phyloP scores from a whole-genome alignment of 2,888 invertebrate species.

The Mimas tiliae region DNA sequence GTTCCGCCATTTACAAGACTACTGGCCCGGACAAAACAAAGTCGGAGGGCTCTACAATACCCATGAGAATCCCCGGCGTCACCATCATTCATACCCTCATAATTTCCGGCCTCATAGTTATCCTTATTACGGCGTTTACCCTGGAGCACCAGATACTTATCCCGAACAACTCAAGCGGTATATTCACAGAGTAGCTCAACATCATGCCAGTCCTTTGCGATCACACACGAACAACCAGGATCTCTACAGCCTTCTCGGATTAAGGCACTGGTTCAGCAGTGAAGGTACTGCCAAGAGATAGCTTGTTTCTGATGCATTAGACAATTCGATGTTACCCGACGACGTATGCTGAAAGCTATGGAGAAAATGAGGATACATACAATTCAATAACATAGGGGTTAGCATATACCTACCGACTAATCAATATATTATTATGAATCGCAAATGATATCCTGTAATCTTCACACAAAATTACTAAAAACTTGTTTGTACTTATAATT shows the following conservation, averaged over 20 bases:
- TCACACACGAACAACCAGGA: slow-evolving; percentile 67
- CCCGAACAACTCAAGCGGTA: slow-evolving; percentile 62
- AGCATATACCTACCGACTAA: neutral
- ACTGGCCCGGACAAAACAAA: slow-evolving; percentile 73
- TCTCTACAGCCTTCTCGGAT: slow-evolving; percentile 75
- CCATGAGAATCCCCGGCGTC: slow-evolving; percentile 75
- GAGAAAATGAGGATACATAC: slow-evolving; percentile 48
- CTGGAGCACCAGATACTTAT: slow-evolving; percentile 57
- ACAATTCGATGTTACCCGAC: slow-evolving; percentile 83
- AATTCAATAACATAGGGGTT: slow-evolving; percentile 11
- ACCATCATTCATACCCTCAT: slow-evolving; percentile 77
- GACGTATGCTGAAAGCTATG: slow-evolving; percentile 82
- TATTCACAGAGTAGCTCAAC: slow-evolving; percentile 60
- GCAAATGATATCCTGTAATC: neutral
- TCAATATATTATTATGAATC: neutral
- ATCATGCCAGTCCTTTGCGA: slow-evolving; percentile 58
- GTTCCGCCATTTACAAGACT: slow-evolving; percentile 76
- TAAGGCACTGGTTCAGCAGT: slow-evolving; percentile 80
- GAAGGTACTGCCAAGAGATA: slow-evolving; percentile 80
- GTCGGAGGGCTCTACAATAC: slow-evolving; percentile 72
- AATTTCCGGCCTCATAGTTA: slow-evolving; percentile 65
- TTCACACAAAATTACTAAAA: too few relatives aligned
- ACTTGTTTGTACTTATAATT: neutral
- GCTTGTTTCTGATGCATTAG: slow-evolving; percentile 59
- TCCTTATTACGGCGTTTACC: slow-evolving; percentile 50